Evolutionary conservation across 1,140 invertebrate genomes (phyloP), one percentile per base, ranked within the genome.

Genomic region (Drosophila sproati): DNA sequence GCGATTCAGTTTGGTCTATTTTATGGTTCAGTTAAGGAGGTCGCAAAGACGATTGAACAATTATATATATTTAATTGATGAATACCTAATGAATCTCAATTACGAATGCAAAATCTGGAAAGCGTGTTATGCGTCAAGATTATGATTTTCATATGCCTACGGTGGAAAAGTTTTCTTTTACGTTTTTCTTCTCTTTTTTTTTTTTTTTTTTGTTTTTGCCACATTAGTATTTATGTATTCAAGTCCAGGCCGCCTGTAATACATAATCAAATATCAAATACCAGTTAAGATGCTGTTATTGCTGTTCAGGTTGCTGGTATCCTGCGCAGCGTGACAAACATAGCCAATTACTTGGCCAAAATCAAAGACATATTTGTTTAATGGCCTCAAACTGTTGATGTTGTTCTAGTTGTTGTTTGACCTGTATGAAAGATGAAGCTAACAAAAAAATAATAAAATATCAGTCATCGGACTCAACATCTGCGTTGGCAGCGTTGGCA

Each of bases 301-400:
- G 31, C 7, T 48, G 59, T 32, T 70, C 50, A 62, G 67, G 48
- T 62, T 70, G n/a, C 2, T 48, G 3, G 1, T 2, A 31, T 41
- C 10, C 4, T n/a, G 43, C 32, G 52, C 59, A 55, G 66, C 68
- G 60, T 71, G 68, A 64, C 68, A 71, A 71, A 71, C 59, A 64
- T 64, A 29, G 52, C 51, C 41, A 71, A 71, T 63, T 64, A 71
- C 35, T 41, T 63, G 59, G 29, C 31, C n/a, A 28, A 66, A 72
- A 72, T 66, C 69, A 72, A 72, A 72, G 63, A 66, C 61, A 66
- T 72, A 66, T 72, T 72, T 64, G 52, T 50, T 51, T 41, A 66
- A 64, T 72, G 54, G 45, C 45, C 69, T 43, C 51, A 72, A 72
- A 66, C 52, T 51, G 68, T 54, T 55, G 41, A 29, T 47, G 68